phyloP scores from a whole-genome alignment of 2,888 invertebrate species.

The Melinopterus prodromus region DNA sequence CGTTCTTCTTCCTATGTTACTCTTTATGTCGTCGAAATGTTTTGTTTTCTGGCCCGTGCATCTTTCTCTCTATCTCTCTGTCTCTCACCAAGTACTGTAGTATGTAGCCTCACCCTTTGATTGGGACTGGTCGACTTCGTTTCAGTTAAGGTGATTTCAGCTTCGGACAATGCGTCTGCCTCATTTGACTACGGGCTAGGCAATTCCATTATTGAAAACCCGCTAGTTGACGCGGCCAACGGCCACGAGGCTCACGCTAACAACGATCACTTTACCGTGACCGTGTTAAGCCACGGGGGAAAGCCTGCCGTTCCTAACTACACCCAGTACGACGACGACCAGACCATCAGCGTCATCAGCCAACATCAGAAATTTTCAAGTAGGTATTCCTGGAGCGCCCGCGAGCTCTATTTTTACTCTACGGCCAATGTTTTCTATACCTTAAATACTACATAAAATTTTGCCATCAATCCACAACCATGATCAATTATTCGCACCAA shows the following conservation, averaged over 20 bases:
- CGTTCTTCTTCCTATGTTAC: conserved; percentile 1
- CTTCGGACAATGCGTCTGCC: conserved; percentile 65
- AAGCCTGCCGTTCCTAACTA: conserved; percentile 48
- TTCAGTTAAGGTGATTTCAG: conserved; percentile 70
- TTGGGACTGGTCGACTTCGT: conserved; percentile 56
- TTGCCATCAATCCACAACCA: neutral
- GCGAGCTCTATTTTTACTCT: conserved; percentile 34
- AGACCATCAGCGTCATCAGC: conserved; percentile 51
- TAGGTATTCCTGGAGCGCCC: conserved; percentile 52
- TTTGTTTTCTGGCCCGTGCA: conserved; percentile 34
- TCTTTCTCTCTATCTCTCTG: conserved; percentile 35
- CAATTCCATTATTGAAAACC: conserved; percentile 68
- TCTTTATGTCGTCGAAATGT: neutral
- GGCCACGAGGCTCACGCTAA: conserved; percentile 63
- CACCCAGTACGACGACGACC: conserved; percentile 56
- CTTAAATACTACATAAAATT: neutral
- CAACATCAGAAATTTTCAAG: conserved; percentile 58
- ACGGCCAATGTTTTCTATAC: neutral
- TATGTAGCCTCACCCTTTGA: conserved; percentile 44
- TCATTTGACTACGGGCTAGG: conserved; percentile 64
- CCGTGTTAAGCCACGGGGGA: conserved; percentile 59
- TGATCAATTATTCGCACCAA: neutral
- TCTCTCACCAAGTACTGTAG: conserved; percentile 34
- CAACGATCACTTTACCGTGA: conserved; percentile 60
- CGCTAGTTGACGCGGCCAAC: conserved; percentile 66